Evolutionary conservation across 92 coral and sea anemone species (phyloP), one percentile per base, ranked within the genome.

Genomic region (Epizoanthus scotinus): DNA sequence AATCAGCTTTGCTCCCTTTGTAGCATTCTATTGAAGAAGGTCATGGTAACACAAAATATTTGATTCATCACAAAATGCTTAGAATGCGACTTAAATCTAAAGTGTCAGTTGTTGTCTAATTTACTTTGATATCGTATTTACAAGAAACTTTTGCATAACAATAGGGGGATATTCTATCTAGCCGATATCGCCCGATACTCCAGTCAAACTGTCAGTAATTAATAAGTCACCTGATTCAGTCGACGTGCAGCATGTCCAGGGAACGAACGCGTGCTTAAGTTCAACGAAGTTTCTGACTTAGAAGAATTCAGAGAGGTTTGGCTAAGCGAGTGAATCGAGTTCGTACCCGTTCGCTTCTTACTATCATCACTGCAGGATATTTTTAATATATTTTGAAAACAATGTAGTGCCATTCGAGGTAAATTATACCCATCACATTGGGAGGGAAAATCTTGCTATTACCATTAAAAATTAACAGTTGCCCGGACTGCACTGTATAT

Each of bases 101-200:
- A 59, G 61, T 75, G 58, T 14, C 10, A 19, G 50, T 21, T 13
- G 20, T 3, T 20, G 42, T 31, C 81, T 75, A 66, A 59, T 75
- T 75, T 75, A 59, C 53, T 75, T 57, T 75, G 63, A 75, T 63
- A 24, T 58, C 63, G 36, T 34, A 67, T 12, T 74, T 73, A 59
- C 12, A 59, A 28, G 63, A 40, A 36, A 2, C 52, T 57, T 75
- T 75, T 59, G 50, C 81, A 75, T 75, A 22, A 75, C 68, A 75
- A 75, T 75, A 24, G 81, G 25, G 58, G 24, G 52, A 34, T 38
- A 9, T 40, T 10, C 29, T 27, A 36, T 62, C 55, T 50, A 31
- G 42, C 40, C 22, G 26, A 74, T 58, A 57, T 71, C 36, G 44
- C 42, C 40, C 28, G 12, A n/a, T 10, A 2, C 61, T 75, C 67